These are phyloP conservation scores for Ligdia adustata DNA, from an alignment of 2,888 invertebrate genomes.

Conservation along the genomic window DNA sequence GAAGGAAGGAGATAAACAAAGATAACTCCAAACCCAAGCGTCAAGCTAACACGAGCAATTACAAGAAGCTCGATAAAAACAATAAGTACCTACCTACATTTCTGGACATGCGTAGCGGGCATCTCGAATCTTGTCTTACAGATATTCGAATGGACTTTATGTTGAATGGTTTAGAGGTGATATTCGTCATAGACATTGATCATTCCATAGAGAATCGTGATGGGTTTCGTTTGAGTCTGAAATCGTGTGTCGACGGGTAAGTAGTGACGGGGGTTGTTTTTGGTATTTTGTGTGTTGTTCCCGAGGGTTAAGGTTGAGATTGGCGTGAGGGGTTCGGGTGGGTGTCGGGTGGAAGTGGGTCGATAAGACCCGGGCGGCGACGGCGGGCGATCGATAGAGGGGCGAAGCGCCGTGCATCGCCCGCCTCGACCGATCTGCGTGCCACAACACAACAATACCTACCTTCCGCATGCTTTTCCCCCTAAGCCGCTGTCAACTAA, in stretches of 20 bases:
- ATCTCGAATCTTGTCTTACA: slow-evolving; percentile 55
- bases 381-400: slow-evolving; percentile 73
- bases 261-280: slow-evolving; percentile 38
- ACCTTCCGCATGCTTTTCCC: slow-evolving; percentile 47
- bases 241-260: slow-evolving; percentile 64
- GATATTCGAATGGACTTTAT: slow-evolving; percentile 41
- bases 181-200: slow-evolving; percentile 60
- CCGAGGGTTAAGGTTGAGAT: slow-evolving; percentile 65
- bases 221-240: slow-evolving; percentile 66
- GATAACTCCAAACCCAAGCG: neutral
- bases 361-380: slow-evolving; percentile 71
- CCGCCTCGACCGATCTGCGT: slow-evolving; percentile 51
- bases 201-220: slow-evolving; percentile 64
- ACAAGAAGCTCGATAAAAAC: slow-evolving; percentile 55
- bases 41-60: slow-evolving; percentile 32
- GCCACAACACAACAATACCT: slow-evolving; percentile 58
- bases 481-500: slow-evolving; percentile 44
- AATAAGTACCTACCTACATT: no score
- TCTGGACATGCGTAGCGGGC: slow-evolving; percentile 78
- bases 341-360: slow-evolving; percentile 67
- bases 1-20: neutral
- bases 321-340: slow-evolving; percentile 46
- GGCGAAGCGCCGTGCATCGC: slow-evolving; percentile 42
- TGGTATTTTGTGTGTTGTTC: slow-evolving; percentile 49
- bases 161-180: slow-evolving; percentile 68